phyloP scores from a whole-genome alignment of 1,140 invertebrate genomes.

The Pseudomyrmex pallidus region DNA sequence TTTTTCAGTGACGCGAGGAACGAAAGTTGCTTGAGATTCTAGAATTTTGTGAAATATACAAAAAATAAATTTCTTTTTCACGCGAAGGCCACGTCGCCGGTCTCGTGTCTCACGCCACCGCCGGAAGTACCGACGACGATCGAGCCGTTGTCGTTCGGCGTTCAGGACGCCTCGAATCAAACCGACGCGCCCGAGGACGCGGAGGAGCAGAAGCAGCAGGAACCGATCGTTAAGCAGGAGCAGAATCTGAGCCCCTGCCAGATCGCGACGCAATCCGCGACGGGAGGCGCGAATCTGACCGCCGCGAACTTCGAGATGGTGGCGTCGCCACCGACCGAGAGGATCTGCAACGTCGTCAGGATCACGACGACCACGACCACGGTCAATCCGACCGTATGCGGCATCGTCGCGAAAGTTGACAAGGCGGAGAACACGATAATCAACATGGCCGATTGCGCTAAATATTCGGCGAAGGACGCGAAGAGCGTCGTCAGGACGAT shows the following conservation, averaged over 20 bases:
- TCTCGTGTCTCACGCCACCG: constrained; percentile 87
- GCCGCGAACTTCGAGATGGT: constrained; percentile 78
- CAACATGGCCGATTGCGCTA: constrained; percentile 77
- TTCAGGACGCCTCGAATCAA: constrained; percentile 93
- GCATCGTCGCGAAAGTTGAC: constrained; percentile 76
- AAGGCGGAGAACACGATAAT: constrained; percentile 79
- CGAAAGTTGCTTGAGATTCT: not conserved
- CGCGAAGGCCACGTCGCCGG: constrained; percentile 87
- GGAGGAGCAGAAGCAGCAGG: constrained; percentile 76
- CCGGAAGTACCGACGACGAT: constrained; percentile 84
- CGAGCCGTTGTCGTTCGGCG: constrained; percentile 82
- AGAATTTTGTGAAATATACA: not conserved
- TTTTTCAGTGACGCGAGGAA: not conserved
- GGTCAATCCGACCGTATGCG: constrained; percentile 71
- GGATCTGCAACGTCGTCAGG: constrained; percentile 77
- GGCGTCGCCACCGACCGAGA: constrained; percentile 75
- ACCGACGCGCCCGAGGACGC: constrained; percentile 87
- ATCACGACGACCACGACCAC: constrained; percentile 76
- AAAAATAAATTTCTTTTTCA: constrained; percentile 76
- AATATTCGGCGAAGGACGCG: constrained; percentile 77
- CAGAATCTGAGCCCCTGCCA: constrained; percentile 78
- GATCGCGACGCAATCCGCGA: constrained; percentile 32
- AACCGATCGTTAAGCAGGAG: constrained; percentile 79
- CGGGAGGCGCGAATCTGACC: constrained; percentile 53
- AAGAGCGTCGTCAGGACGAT: constrained; percentile 77